These are phyloP conservation scores for Oryzias sinensis DNA, from an alignment of 2,797 vertebrate species.

Conservation along the genomic window DNA sequence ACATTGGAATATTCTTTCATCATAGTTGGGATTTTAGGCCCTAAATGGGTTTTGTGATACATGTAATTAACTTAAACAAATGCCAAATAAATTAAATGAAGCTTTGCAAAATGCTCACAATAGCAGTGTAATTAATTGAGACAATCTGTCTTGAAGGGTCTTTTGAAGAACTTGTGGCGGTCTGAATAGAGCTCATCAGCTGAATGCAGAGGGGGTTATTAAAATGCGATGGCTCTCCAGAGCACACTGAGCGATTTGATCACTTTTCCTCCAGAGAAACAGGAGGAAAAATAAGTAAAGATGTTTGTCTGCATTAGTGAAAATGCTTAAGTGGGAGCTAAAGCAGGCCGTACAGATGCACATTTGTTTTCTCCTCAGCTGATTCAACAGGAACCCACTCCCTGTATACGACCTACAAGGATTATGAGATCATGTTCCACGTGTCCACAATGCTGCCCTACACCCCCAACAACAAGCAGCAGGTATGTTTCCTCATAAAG, in stretches of 20 bases:
- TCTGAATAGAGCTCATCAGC: constrained; percentile 23
- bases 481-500: constrained; percentile 73
- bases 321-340: background rate
- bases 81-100: constrained; percentile 18
- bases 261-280: background rate
- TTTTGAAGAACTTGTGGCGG: constrained; percentile 37
- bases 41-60: background rate
- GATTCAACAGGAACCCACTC: constrained; percentile 97
- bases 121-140: constrained; percentile 37
- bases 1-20: background rate
- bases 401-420: constrained; percentile 92
- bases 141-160: constrained; percentile 26
- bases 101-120: constrained; percentile 3
- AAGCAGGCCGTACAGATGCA: background rate
- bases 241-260: constrained; percentile 4
- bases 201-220: constrained; percentile 28
- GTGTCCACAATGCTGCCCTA: constrained; percentile 96
- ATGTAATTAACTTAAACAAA: background rate
- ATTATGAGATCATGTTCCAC: constrained; percentile 98
- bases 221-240: constrained; percentile 21
- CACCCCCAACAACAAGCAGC: constrained; percentile 97
- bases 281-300: background rate
- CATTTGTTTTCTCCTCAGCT: constrained; percentile 67
- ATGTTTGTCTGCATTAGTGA: background rate
- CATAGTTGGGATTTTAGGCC: constrained; percentile 4